phyloP scores from a whole-genome alignment of 2,888 invertebrate genomes.

The Patella pellucida region DNA sequence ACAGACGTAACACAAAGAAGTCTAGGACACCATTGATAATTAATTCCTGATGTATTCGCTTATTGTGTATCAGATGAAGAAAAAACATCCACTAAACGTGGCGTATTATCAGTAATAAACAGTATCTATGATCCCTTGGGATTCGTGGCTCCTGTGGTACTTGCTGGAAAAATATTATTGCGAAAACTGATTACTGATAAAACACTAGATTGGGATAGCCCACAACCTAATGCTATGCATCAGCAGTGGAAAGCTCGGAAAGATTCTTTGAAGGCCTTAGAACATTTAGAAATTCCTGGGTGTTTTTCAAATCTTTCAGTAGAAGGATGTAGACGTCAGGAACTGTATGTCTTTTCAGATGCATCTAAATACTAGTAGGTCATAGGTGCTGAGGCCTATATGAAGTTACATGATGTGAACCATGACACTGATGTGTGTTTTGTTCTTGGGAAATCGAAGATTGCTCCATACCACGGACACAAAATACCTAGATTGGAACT shows the following conservation, averaged over 20 bases:
- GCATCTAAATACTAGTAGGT: background rate
- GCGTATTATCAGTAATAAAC: constrained; percentile 26
- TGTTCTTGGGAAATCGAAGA: background rate
- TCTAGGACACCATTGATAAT: constrained; percentile 25
- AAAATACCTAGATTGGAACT: constrained; percentile 31
- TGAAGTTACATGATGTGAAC: background rate
- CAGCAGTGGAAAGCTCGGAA: background rate
- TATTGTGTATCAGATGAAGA: constrained; percentile 12
- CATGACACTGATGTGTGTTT: background rate
- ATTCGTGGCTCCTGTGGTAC: constrained; percentile 19
- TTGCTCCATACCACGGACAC: constrained; percentile 1
- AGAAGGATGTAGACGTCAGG: too few relatives aligned
- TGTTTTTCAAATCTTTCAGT: background rate
- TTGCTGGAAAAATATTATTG: background rate
- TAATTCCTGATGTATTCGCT: constrained; percentile 19
- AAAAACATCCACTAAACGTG: constrained; percentile 26
- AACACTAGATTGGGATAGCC: background rate
- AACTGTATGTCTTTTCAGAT: background rate
- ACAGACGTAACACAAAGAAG: constrained; percentile 18
- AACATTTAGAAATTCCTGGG: background rate
- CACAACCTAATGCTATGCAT: background rate
- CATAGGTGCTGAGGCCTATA: background rate
- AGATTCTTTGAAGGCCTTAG: background rate
- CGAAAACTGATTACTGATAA: background rate
- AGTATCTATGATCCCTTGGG: constrained; percentile 28